phyloP scores from a whole-genome alignment of 2,888 invertebrate species.

The Trissolcus japonicus region DNA sequence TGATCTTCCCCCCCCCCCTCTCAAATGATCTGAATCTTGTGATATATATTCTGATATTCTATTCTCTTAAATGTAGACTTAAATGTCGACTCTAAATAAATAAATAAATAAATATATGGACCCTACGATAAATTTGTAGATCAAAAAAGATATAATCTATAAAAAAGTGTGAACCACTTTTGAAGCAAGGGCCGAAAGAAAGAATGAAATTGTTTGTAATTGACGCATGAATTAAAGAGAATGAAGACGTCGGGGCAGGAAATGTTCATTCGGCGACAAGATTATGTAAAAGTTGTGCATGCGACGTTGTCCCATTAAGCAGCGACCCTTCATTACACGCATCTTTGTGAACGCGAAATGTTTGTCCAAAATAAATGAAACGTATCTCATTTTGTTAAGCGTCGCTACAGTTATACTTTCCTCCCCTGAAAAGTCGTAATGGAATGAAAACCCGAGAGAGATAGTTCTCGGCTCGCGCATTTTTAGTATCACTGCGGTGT shows the following conservation, averaged over 20 bases:
- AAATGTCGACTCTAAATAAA: no score
- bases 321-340: constrained; percentile 40
- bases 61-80: no score
- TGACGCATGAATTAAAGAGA: neutral
- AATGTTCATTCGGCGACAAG: constrained; percentile 22
- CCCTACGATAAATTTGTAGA: no score
- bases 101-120: no score
- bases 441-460: constrained; percentile 41
- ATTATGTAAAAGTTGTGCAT: constrained; percentile 25
- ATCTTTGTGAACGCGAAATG: constrained; percentile 38
- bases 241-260: neutral
- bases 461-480: constrained; percentile 24
- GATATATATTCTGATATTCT: no score
- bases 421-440: constrained; percentile 37
- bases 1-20: no score
- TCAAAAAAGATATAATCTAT: no score
- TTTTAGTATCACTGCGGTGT: constrained; percentile 50
- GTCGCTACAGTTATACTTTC: constrained; percentile 13
- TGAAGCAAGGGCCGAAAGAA: no score
- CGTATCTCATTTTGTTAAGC: constrained; percentile 43
- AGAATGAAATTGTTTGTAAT: constrained; percentile 15
- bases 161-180: no score
- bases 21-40: no score
- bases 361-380: constrained; percentile 53
- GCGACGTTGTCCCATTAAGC: constrained; percentile 20